A percentile compares a stretch with the other conserved stretches of the same genome.
phyloP scores from a whole-genome alignment of 1,140 invertebrate genomes.

The Drosophila yakuba region DNA sequence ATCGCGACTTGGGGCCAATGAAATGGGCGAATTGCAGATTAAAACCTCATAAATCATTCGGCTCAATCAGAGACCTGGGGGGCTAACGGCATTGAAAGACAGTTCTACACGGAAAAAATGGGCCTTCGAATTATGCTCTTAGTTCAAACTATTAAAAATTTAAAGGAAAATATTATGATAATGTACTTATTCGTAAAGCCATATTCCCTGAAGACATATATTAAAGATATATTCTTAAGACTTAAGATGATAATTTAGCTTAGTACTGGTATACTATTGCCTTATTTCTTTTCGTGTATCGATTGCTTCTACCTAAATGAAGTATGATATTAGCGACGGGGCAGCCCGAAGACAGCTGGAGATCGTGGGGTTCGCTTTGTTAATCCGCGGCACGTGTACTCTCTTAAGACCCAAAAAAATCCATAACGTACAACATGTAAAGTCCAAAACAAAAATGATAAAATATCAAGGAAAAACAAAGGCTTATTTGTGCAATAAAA shows the following conservation, averaged over 20 bases:
- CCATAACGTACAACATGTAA: slow-evolving; percentile 24
- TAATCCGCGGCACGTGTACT: slow-evolving; percentile 78
- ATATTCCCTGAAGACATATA: too few species aligned
- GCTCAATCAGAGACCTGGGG: slow-evolving; percentile 18
- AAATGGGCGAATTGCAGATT: slow-evolving; percentile 51
- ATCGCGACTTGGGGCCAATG: slow-evolving; percentile 11
- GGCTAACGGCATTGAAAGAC: slow-evolving; percentile 59
- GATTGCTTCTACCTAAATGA: slow-evolving; percentile 29
- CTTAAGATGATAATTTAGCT: too few species aligned
- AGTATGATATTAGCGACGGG: slow-evolving; percentile 22
- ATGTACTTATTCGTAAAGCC: too few species aligned
- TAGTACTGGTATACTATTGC: too few species aligned
- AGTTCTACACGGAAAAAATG: slow-evolving; percentile 21
- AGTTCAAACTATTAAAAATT: background rate
- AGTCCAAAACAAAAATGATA: slow-evolving; percentile 25
- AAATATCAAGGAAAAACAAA: slow-evolving; percentile 15
- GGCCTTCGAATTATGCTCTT: slow-evolving; percentile 1
- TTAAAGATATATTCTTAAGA: too few species aligned
- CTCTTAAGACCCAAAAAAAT: slow-evolving; percentile 59
- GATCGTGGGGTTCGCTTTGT: slow-evolving; percentile 11
- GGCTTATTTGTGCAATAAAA: slow-evolving; percentile 4
- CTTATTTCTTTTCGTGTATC: background rate
- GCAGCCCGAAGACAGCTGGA: slow-evolving; percentile 2
- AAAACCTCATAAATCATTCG: slow-evolving; percentile 59
- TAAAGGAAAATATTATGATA: background rate